Conservation (phyloP, 53 echinoderm and acorn worm species). For the Apostichopus leukothele region DNA sequence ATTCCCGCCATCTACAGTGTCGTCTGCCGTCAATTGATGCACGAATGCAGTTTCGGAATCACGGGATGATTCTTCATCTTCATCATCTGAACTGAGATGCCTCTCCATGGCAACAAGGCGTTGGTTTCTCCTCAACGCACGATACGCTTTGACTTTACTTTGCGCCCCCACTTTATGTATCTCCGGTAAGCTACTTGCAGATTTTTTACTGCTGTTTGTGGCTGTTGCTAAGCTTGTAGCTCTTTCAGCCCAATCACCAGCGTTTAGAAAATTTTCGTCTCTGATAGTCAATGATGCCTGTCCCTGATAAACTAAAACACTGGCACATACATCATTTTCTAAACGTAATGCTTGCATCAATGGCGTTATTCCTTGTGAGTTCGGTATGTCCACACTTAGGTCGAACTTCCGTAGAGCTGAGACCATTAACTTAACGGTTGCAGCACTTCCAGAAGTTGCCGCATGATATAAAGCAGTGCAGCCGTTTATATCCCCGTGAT, state of each 20-base stretch:
- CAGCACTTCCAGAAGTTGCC: conserved; percentile 80
- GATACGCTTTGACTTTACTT: conserved; percentile 21
- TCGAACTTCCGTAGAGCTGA: conserved; percentile 61
- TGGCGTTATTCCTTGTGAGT: conserved; percentile 80
- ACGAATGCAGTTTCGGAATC: background rate
- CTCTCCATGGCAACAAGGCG: conserved; percentile 3
- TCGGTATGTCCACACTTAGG: conserved; percentile 74
- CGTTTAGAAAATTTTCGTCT: too few species aligned
- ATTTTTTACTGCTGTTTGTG: background rate
- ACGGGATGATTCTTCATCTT: conserved; percentile 33
- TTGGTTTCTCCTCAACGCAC: conserved; percentile 26
- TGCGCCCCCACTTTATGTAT: conserved; percentile 25
- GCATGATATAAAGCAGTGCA: conserved; percentile 88
- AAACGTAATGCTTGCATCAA: conserved; percentile 84
- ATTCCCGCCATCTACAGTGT: conserved; percentile 6
- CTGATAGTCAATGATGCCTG: conserved; percentile 55
- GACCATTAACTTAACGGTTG: conserved; percentile 70
- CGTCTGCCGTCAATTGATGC: too few species aligned
- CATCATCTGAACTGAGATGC: conserved; percentile 19
- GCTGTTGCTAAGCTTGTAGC: background rate
- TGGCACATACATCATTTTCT: conserved; percentile 80
- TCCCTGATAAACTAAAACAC: conserved; percentile 82
- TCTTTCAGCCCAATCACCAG: conserved; percentile 69
- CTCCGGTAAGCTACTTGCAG: conserved; percentile 30
- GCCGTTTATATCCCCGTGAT: conserved; percentile 15